Evolutionary conservation across 2,113 vertebrate species (phyloP), one percentile per base, ranked within the genome.

Genomic region (Dipodomys spectabilis): DNA sequence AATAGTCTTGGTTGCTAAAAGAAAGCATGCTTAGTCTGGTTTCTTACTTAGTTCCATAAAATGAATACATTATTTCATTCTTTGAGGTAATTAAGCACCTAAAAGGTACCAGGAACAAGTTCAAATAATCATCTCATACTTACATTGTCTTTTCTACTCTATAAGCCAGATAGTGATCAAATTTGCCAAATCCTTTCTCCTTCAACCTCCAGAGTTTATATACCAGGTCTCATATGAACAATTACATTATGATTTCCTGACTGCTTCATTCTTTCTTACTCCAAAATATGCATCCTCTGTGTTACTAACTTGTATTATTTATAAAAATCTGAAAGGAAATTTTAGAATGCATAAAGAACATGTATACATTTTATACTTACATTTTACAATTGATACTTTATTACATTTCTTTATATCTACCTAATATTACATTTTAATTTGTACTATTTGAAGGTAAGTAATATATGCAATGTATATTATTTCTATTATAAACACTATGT

Each of bases 371-470:
- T 64, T 92, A 18, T 8, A 45, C 23, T 90, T 87, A 60, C 4
- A 49, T 78, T 57, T 15, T 8, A 86, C 15, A 86, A 64, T 53
- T 92, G 71, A 35, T 7, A 57, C 27, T 86, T 18, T 57, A 30
- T 79, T 62, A 2, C 65, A 44, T 83, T 83, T 91, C 19, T 82
- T 92, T 77, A 83, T 44, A 49, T 71, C 57, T 60, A 22, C 8
- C 53, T 79, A 27, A 84, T 27, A 45, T 86, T 13, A 53, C 8
- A 53, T 95, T 95, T 92, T 88, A 39, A 79, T 83, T 65, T 86
- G 16, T 62, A 27, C 15, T 73, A 11, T 75, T 68, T 89, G 30
- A 86, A 88, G 87, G 5, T 62, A 85, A 91, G 62, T 82, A 57
- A 53, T 53, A 53, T 13, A 57, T 57, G 53, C 15, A 57, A 57